Evolutionary conservation across 2,113 vertebrate genomes (phyloP), one percentile per base, ranked within the genome.

Genomic region (Phoxinus phoxinus): DNA sequence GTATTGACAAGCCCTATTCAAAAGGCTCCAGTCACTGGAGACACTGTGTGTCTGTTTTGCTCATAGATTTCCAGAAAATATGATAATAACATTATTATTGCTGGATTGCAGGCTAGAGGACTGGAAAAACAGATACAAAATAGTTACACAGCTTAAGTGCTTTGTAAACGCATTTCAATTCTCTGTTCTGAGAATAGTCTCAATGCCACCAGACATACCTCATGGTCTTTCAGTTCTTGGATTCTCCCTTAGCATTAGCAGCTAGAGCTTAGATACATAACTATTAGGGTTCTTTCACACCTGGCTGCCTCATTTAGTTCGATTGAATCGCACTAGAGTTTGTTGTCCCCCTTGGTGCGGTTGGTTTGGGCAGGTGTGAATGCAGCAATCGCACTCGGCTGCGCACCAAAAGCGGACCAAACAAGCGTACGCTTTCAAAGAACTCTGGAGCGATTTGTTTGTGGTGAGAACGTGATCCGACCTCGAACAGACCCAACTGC

Each of bases 41-140:
- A 56, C 30, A 10, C 58, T 12, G 3, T 63, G 27, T 25, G 44
- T 58, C 37, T 35, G 10, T 89, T 83, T 85, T 85, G 58, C 56
- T 37, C 51, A 77, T 59, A 77, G 51, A 72, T 21, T 46, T 71
- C 44, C 58, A 76, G 69, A 85, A 76, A 61, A 84, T 23, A 71
- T 81, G 48, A 51, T 32, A 56, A 25, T 25, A 74, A 48, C 25
- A 67, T 67, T 32, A 17, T 32, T 30, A 32, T 67, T 67, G 27
- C 27, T 32, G 63, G 63, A 67, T 13, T 67, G 27, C 15, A 32
- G 63, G 63, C 4, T 15, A 67, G 5, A 73, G 35, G 23, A 17
- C 6, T 73, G 71, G 0, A 73, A 73, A 46, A 35, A 71, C 53
- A 46, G 41, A n/a, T 73, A 25, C 9, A 73, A 73, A 44, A 46